Evolutionary conservation across 2,113 vertebrate species (phyloP), one percentile per base, ranked within the genome.

Genomic region (Dasyurus viverrinus): DNA sequence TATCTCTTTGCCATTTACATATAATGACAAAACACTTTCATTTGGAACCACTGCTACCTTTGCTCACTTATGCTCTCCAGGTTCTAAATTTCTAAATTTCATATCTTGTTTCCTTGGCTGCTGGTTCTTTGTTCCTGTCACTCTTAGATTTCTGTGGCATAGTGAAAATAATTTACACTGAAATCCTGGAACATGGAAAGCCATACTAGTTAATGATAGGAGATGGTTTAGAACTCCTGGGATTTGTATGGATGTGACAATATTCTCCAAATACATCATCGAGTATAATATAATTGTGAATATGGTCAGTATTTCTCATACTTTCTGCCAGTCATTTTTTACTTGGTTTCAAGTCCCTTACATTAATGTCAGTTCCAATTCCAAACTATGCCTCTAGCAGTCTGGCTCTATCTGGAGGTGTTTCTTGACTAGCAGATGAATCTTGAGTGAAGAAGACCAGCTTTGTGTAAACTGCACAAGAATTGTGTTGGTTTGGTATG

Each of bases 281-380:
- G 1, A 23, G 3, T 30, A 50, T 90, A 47, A 27, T 26, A 26
- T 7, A 90, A 25, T 90, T 30, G 36, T 26, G 48, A 50, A 12
- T 90, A 50, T 48, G 11, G 47, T 26, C 25, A 14, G 16, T 16
- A 4, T 90, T 26, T 47, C 48, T 47, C 26, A 30, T 26, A 16
- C 25, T 19, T 84, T 84, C n/a, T 42, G 68, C 16, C 22, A 16
- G n/a, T 84, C n/a, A 14, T 19, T 76, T 76, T 95, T 93, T 23
- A 26, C 11, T 30, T 53, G n/a, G 53, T 89, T 95, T 93, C 92
- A 92, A 89, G 52, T 95, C 60, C 91, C 47, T 93, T 8, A n/a
- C 93, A 94, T 89, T 54, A 92, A 96, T 92, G 95, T 97, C 76
- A 92, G 14, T 95, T 90, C 53, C 53, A n/a, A 94, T 48, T 47